A percentile compares a stretch with the other conserved stretches of the same genome.
These are phyloP conservation scores for Agrochola circellaris DNA, from an alignment of 2,888 invertebrate species.

Conservation along the genomic window DNA sequence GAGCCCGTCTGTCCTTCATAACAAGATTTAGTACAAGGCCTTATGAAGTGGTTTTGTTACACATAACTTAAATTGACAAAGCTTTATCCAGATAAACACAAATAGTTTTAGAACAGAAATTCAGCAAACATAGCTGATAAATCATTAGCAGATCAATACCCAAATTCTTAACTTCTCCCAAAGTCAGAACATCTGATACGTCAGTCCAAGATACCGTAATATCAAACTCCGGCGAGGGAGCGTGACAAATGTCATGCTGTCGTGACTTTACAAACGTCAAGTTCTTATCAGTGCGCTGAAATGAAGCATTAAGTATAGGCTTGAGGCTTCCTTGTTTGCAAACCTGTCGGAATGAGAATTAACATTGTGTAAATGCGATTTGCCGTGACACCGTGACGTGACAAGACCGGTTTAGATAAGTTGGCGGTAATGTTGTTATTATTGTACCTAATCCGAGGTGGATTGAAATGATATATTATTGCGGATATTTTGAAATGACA, in stretches of 20 bases:
- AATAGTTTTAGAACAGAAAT: not conserved
- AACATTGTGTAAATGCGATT: conserved; percentile 58
- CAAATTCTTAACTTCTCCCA: conserved; percentile 11
- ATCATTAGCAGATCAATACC: conserved; percentile 41
- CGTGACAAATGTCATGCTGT: conserved; percentile 80
- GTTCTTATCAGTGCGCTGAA: conserved; percentile 71
- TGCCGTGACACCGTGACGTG: conserved; percentile 59
- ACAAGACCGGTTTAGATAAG: conserved; percentile 58
- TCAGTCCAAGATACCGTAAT: conserved; percentile 68
- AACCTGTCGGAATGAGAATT: conserved; percentile 57
- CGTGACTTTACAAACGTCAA: conserved; percentile 75
- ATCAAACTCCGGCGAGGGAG: conserved; percentile 67
- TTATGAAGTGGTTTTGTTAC: not conserved
- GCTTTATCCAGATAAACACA: not conserved
- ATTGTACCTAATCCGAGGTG: conserved; percentile 39
- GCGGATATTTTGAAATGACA: conserved; percentile 20
- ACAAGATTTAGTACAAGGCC: not conserved
- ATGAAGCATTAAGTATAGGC: conserved; percentile 56
- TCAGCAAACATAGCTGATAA: conserved; percentile 16
- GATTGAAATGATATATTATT: conserved; percentile 40
- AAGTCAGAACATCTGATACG: conserved; percentile 60
- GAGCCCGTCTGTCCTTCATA: conserved; percentile 1
- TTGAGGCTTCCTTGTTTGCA: conserved; percentile 50
- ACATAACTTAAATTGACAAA: not conserved
- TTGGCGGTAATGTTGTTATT: conserved; percentile 60